Percentiles rank a stretch among this genome's conserved stretches.
Conservation (phyloP, 1,140 invertebrate species). For the Lepeophtheirus salmonis region DNA sequence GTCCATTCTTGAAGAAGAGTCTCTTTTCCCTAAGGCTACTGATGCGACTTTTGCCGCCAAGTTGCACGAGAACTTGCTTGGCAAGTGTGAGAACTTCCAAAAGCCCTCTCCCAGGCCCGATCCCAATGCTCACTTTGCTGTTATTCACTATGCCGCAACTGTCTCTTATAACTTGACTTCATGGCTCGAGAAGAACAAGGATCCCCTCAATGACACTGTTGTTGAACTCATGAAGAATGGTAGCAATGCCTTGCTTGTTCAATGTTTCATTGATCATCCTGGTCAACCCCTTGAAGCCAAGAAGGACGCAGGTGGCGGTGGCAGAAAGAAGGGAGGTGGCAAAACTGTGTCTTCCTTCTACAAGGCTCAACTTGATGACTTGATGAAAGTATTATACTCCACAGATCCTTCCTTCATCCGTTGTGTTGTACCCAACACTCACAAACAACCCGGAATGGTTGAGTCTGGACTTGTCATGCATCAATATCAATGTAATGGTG, state of each 20-base stretch:
- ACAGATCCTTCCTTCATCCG: constrained; percentile 45
- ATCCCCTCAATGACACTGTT: constrained; percentile 37
- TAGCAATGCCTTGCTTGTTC: constrained; percentile 26
- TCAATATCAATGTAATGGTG: constrained; percentile 40
- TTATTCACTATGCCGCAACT: constrained; percentile 92
- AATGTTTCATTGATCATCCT: constrained; percentile 28
- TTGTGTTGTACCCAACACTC: constrained; percentile 46
- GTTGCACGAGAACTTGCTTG: constrained; percentile 34
- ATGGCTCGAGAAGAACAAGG: constrained; percentile 27
- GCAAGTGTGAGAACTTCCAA: constrained; percentile 7
- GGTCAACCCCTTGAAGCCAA: constrained; percentile 31
- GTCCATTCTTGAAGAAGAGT: constrained; percentile 42
- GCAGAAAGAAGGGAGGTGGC: constrained; percentile 62
- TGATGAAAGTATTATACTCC: constrained; percentile 36
- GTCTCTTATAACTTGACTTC: constrained; percentile 36
- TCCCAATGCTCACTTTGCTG: constrained; percentile 82
- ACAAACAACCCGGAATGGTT: constrained; percentile 31
- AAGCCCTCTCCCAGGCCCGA: constrained; percentile 41
- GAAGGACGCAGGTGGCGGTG: constrained; percentile 39
- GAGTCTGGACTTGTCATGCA: constrained; percentile 31
- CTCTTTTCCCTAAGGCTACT: constrained; percentile 96
- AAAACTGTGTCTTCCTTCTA: constrained; percentile 79
- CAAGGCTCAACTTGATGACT: constrained; percentile 39
- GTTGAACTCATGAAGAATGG: constrained; percentile 33
- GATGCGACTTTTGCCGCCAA: constrained; percentile 43